A percentile compares a stretch with the other conserved stretches of the same genome.
These are phyloP conservation scores for Himalopsyche tibetana DNA, from an alignment of 2,888 invertebrate species.

Conservation along the genomic window DNA sequence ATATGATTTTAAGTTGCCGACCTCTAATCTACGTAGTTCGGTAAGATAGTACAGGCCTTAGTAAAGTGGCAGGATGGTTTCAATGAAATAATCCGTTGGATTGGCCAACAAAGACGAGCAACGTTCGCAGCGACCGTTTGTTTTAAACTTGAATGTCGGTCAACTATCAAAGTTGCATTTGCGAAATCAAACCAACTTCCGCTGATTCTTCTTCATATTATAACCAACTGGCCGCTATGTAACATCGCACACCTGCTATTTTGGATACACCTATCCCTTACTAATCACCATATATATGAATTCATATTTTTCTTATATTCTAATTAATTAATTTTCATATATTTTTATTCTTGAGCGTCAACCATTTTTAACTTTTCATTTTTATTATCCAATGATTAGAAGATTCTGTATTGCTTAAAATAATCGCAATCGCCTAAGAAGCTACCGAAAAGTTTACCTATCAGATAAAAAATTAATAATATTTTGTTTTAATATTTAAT, in stretches of 20 bases:
- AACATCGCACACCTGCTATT: neutral
- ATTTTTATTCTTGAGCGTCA: too few species aligned
- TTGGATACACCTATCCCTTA: neutral
- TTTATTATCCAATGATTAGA: too few species aligned
- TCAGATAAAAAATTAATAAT: too few species aligned
- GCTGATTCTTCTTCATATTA: conserved; percentile 59
- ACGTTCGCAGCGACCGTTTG: conserved; percentile 53
- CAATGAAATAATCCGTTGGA: conserved; percentile 58
- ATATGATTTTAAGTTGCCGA: neutral
- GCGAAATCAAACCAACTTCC: conserved; percentile 64
- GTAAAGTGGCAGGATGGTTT: conserved; percentile 57
- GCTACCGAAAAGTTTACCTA: too few species aligned
- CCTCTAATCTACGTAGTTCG: conserved; percentile 13
- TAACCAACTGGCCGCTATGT: neutral
- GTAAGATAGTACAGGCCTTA: neutral
- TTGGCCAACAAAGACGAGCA: conserved; percentile 55
- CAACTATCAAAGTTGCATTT: conserved; percentile 65
- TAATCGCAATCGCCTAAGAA: too few species aligned
- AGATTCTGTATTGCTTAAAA: too few species aligned
- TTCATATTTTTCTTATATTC: too few species aligned
- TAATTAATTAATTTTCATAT: too few species aligned
- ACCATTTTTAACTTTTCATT: too few species aligned
- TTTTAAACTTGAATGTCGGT: conserved; percentile 66
- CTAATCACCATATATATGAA: too few species aligned
- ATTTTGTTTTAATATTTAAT: too few species aligned